Percentiles rank a stretch among this genome's conserved stretches.
Conservation (phyloP, 2,888 invertebrate genomes). For the Druceiella hillmani region DNA sequence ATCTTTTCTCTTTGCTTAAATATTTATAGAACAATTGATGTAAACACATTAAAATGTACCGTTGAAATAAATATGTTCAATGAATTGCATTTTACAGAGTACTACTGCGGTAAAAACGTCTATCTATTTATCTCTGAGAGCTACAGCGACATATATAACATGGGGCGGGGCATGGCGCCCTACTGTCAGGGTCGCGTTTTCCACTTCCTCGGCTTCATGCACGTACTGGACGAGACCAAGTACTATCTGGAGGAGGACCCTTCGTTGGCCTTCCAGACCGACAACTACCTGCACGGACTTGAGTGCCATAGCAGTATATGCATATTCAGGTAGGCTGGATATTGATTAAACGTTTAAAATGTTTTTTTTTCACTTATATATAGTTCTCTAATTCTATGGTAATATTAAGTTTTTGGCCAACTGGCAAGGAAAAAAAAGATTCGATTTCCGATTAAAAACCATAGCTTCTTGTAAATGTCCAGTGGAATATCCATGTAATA, state of each 20-base stretch:
- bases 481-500: no score
- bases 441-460: no score
- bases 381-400: no score
- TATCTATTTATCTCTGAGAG: conserved; percentile 4
- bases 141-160: conserved; percentile 39
- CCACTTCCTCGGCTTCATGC: conserved; percentile 42
- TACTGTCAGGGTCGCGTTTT: conserved; percentile 38
- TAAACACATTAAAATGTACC: no score
- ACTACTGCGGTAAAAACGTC: not conserved
- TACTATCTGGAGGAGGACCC: conserved; percentile 43
- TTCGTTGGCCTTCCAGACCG: conserved; percentile 36
- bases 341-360: no score
- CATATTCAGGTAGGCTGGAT: conserved; percentile 40
- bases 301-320: conserved; percentile 42
- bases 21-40: no score
- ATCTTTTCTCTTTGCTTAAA: no score
- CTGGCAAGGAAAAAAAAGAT: no score
- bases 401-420: no score
- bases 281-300: conserved; percentile 42
- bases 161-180: conserved; percentile 36
- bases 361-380: no score
- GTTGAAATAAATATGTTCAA: no score
- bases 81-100: conserved; percentile 3
- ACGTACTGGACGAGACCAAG: conserved; percentile 37
- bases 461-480: no score